phyloP scores from a whole-genome alignment of 1,140 invertebrate species.

The Lucilia cuprina region DNA sequence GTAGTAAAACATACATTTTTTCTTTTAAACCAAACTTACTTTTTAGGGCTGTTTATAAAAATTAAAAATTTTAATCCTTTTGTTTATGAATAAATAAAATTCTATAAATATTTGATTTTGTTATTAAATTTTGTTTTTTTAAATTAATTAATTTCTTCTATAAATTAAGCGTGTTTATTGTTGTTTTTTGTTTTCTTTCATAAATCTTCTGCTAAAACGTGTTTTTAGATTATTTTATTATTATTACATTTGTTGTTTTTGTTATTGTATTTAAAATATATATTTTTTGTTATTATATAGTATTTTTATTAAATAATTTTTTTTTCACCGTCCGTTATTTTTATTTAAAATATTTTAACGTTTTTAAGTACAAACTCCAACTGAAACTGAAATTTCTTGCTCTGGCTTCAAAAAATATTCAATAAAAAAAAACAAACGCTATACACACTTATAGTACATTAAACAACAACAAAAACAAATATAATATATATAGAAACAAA shows the following conservation, averaged over 20 bases:
- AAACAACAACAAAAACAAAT: background rate
- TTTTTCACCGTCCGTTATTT: background rate
- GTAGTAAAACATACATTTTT: background rate
- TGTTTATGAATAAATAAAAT: background rate
- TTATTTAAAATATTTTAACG: conserved; percentile 20
- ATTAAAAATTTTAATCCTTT: background rate
- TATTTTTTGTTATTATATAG: background rate
- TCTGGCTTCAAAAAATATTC: conserved; percentile 16
- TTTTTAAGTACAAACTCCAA: conserved; percentile 30
- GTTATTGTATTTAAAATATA: background rate
- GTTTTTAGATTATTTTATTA: background rate
- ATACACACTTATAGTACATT: background rate
- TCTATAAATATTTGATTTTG: no score
- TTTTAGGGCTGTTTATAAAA: background rate
- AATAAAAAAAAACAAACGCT: no score
- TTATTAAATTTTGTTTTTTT: background rate
- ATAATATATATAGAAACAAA: background rate
- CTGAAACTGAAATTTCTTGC: conserved; percentile 31
- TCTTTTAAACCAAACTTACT: background rate
- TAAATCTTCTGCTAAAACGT: background rate
- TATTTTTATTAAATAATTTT: no score
- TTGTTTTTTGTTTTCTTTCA: background rate
- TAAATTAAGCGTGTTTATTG: background rate
- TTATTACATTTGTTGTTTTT: background rate
- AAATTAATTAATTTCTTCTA: background rate